These are phyloP conservation scores for Chiroxiphia lanceolata DNA, from an alignment of 2,797 vertebrate species.

Conservation along the genomic window DNA sequence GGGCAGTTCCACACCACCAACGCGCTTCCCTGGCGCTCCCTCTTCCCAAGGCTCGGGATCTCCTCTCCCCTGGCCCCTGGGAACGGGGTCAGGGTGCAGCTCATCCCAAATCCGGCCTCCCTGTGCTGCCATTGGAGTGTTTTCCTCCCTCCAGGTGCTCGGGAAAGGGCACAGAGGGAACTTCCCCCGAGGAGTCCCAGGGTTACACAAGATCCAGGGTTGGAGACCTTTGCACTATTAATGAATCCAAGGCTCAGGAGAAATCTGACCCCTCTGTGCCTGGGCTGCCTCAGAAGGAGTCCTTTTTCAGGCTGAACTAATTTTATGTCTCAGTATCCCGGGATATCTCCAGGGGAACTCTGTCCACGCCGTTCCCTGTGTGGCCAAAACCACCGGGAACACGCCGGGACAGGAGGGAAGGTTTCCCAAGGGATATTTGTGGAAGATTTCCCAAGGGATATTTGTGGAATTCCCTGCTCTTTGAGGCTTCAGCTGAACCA, in stretches of 20 bases:
- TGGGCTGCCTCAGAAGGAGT: neutral
- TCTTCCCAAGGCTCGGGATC: neutral
- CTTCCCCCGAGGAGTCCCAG: neutral
- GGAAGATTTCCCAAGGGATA: neutral
- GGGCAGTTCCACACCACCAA: neutral
- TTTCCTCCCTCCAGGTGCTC: neutral
- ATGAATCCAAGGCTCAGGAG: neutral
- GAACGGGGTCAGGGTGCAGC: neutral
- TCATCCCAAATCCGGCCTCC: neutral
- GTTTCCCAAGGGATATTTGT: neutral
- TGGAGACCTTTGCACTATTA: neutral
- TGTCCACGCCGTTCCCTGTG: neutral
- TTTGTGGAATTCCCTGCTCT: neutral
- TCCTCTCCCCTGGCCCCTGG: neutral
- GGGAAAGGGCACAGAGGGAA: neutral
- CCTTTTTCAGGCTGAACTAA: neutral
- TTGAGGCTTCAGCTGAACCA: neutral
- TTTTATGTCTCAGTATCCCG: neutral
- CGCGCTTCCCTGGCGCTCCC: fast-evolving
- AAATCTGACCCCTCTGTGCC: neutral
- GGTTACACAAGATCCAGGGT: neutral
- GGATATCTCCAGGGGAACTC: neutral
- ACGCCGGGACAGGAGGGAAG: neutral
- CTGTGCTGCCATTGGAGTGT: fast-evolving
- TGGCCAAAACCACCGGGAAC: neutral